Percentiles rank a stretch among this genome's conserved stretches.
These are phyloP conservation scores for Vireo griseus DNA, from an alignment of 2,797 vertebrate genomes.

Conservation along the genomic window DNA sequence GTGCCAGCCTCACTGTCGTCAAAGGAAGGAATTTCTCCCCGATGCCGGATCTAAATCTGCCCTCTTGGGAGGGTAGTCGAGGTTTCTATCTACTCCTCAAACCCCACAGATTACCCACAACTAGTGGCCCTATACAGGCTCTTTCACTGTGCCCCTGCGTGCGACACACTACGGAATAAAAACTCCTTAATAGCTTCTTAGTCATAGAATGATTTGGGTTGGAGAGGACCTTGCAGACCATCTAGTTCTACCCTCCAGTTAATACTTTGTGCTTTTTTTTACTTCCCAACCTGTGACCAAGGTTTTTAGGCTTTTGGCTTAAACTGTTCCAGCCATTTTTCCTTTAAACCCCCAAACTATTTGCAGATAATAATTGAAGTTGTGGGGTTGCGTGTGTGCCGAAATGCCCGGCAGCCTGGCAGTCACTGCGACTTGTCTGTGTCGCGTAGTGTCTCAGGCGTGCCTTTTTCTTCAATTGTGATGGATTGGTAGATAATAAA, in stretches of 20 bases:
- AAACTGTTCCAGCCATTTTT: neutral
- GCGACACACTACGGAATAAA: neutral
- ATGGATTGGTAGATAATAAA: neutral
- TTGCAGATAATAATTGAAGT: neutral
- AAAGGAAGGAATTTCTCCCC: neutral
- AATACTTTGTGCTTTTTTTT: neutral
- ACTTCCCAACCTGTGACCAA: neutral
- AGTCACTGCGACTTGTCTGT: neutral
- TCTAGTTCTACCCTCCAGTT: neutral
- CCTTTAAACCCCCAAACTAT: neutral
- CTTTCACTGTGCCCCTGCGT: neutral
- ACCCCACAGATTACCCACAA: neutral
- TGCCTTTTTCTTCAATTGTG: neutral
- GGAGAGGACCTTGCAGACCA: neutral
- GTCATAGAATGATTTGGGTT: neutral
- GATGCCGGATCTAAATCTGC: neutral
- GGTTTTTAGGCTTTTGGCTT: neutral
- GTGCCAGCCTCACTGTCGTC: neutral
- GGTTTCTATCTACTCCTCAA: neutral
- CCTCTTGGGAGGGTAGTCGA: neutral
- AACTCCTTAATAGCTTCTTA: neutral
- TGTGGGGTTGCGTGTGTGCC: neutral
- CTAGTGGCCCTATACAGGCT: neutral
- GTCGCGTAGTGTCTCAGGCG: neutral
- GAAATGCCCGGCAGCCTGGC: neutral